Evolutionary conservation across 1,140 invertebrate genomes (phyloP), one percentile per base, ranked within the genome.

Genomic region (Camponotus pennsylvanicus): DNA sequence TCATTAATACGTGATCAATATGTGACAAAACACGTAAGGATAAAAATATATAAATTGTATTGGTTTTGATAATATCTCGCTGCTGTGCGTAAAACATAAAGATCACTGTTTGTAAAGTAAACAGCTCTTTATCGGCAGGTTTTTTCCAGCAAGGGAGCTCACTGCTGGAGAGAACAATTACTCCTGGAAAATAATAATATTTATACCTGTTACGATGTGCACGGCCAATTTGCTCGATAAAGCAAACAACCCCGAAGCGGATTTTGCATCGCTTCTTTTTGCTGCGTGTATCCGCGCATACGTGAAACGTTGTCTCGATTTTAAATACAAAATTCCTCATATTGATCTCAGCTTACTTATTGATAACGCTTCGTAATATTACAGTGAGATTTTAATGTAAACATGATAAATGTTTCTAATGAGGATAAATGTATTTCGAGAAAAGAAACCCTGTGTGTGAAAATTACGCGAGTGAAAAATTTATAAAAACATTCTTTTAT

Each of bases 141-240:
- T 89, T 90, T 87, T 90, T 89, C 40, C 21, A 37, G 13, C 42
- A 57, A 49, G 73, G 61, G 66, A 69, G 80, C 40, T 78, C 88
- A 42, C 52, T 37, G 88, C 55, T 77, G 88, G 27, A 70, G 87
- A 90, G 90, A 88, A 91, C 88, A 91, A 88, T 90, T 88, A 91
- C 83, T 79, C 78, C 32, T 75, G 77, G 67, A 90, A 90, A 90
- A 90, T 90, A 90, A 90, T 90, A 90, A 90, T 90, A 85, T 82
- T 90, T 90, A 49, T 90, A 89, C 86, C 89, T 90, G 89, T 88
- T 86, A 75, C 86, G 73, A 90, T 88, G 79, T 83, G 80, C 83
- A 89, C 87, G 86, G 70, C n/a, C 90, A 86, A 89, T 91, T 86
- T 90, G 86, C 64, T 91, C 83, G 87, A 91, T 92, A 90, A 89